Base-by-base conservation (phyloP, 2,113 vertebrate species). In the Setophaga kirtlandii region DNA sequence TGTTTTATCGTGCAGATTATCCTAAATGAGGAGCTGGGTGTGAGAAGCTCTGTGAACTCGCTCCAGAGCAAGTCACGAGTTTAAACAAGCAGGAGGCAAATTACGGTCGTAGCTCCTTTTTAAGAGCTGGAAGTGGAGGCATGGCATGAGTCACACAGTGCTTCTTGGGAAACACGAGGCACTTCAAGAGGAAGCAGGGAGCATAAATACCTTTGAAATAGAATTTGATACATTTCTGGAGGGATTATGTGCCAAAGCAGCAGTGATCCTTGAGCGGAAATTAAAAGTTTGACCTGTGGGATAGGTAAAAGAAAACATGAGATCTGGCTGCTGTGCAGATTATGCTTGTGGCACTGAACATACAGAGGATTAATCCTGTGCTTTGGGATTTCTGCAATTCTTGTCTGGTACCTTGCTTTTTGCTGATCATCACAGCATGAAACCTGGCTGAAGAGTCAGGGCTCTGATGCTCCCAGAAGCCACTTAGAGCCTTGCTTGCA, bases 121-220 rank as follows among this genome's bases (percentile, higher is more conserved):
- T 70, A 42, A 55, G 85, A 73, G 71, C 76, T 94, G 63, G 78
- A 92, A 90, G 88, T 18, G 67, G 42, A 94, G 90, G 82, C 75
- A 39, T 35, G 1, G 19, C 4, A 1, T 69, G 83, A 93, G 79
- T 92, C 76, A 39, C 59, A 42, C 10, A 3, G 71, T 46, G 85
- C 59, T 75, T 69, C 85, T 80, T 35, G 50, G 75, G 85, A 77
- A 76, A 55, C 23, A 2, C 27, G 59, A 77, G 68, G 71, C 31
- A 21, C 55, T 88, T 95, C 41, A 47, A 64, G 47, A 67, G 68
- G 83, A 88, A 70, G 68, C 55, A 80, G 76, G 53, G 42, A 86
- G 46, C 78, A 60, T 41, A 85, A 74, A 70, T 92, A 39, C 58
- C 58, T 88, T 83, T 93, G 42, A 70, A 86, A 90, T 78, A 28